Evolutionary conservation across 2,888 invertebrate genomes (phyloP).

Genomic region (Oithona nana): DNA sequence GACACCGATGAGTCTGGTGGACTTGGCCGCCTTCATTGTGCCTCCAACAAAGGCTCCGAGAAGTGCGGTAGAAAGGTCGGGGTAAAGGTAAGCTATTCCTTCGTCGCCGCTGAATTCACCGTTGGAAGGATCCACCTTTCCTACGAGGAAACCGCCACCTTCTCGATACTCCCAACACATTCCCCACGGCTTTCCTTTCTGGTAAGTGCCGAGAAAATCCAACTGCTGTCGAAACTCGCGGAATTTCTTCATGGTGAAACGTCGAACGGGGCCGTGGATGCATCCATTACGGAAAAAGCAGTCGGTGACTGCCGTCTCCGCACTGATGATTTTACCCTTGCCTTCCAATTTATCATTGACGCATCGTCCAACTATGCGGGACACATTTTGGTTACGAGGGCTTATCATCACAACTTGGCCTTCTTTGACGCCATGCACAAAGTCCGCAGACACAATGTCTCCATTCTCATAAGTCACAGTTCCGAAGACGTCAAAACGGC

Average conservation of each 20-base stretch:
- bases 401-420: neutral
- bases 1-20: constrained; percentile 15
- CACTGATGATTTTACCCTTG: neutral
- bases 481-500: neutral
- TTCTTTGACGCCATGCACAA: neutral
- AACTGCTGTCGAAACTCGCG: constrained; percentile 12
- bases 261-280: constrained; percentile 9
- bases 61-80: constrained; percentile 17
- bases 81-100: constrained; percentile 18
- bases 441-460: neutral
- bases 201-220: neutral
- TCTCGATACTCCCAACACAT: constrained; percentile 13
- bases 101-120: constrained; percentile 17
- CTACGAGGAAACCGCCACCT: constrained; percentile 12
- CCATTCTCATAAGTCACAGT: neutral
- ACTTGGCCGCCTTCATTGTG: constrained; percentile 18
- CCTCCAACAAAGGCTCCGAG: constrained; percentile 17
- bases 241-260: constrained; percentile 9
- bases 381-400: neutral
- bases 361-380: constrained; percentile 1
- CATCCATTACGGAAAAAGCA: neutral
- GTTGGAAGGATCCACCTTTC: neutral
- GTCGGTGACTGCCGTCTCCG: neutral
- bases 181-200: constrained; percentile 8
- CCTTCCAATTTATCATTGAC: neutral